Evolutionary conservation across 92 coral and sea anemone genomes (phyloP).

Genomic region (Micromussa lordhowensis): DNA sequence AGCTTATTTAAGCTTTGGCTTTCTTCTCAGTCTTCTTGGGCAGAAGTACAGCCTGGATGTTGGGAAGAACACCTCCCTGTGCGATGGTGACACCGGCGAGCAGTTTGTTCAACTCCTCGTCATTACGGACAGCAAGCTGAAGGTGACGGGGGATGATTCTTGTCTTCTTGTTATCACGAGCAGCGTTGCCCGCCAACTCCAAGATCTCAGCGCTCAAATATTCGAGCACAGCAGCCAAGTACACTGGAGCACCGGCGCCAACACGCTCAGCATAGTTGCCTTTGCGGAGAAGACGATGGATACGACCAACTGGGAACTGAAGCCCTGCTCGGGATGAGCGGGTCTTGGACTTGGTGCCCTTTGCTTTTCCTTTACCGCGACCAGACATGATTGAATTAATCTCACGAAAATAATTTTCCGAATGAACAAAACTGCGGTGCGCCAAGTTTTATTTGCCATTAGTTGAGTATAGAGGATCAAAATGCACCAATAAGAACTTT

Average conservation of each 20-base stretch:
- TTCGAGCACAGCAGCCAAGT: constrained; percentile 63
- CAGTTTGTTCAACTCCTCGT: constrained; percentile 68
- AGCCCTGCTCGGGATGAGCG: constrained; percentile 71
- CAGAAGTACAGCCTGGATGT: constrained; percentile 70
- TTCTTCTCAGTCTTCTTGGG: constrained; percentile 73
- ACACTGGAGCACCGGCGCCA: constrained; percentile 75
- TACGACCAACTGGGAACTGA: constrained; percentile 68
- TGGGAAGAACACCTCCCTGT: constrained; percentile 61
- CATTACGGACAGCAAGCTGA: constrained; percentile 69
- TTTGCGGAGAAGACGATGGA: constrained; percentile 57
- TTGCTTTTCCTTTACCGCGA: constrained; percentile 77
- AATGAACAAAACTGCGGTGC: not conserved
- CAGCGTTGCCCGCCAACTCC: constrained; percentile 75
- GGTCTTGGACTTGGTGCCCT: constrained; percentile 67
- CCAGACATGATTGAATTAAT: constrained; percentile 58
- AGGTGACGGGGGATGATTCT: constrained; percentile 64
- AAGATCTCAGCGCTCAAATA: constrained; percentile 66
- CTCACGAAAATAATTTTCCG: not conserved
- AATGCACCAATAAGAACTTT: too few species aligned
- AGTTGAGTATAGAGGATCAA: too few species aligned
- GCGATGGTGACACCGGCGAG: constrained; percentile 65
- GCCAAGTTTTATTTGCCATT: too few species aligned
- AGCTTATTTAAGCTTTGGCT: constrained; percentile 17
- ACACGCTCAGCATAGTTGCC: constrained; percentile 65
- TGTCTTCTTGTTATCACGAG: constrained; percentile 68